Conservation (phyloP, 1,140 invertebrate species). For the Lasaia peninsularis region DNA sequence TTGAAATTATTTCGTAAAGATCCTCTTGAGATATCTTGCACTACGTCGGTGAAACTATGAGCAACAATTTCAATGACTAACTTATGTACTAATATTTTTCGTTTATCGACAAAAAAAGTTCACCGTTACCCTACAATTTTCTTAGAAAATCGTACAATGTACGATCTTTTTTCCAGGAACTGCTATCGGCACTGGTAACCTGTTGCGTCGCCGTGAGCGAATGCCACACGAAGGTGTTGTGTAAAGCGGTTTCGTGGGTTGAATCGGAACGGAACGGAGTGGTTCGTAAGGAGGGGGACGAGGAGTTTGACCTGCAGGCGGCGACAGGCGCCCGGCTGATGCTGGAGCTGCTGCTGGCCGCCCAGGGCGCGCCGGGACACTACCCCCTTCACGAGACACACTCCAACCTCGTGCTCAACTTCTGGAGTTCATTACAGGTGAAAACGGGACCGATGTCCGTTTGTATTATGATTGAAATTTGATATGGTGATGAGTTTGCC, state of each 20-base stretch:
- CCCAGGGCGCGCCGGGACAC: slow-evolving; percentile 87
- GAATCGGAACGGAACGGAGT: slow-evolving; percentile 30
- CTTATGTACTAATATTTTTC: no score
- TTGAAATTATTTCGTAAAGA: no score
- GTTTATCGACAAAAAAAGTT: neutral
- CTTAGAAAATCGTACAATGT: no score
- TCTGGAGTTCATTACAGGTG: slow-evolving; percentile 94
- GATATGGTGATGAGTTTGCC: no score
- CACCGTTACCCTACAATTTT: no score
- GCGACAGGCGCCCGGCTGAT: slow-evolving; percentile 14
- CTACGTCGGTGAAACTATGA: no score
- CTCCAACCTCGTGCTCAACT: slow-evolving; percentile 90
- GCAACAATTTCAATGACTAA: no score
- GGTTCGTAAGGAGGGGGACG: slow-evolving; percentile 33
- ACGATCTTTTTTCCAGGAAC: slow-evolving; percentile 42
- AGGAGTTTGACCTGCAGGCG: slow-evolving; percentile 30
- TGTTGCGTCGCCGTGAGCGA: slow-evolving; percentile 63
- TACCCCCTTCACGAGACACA: slow-evolving; percentile 91
- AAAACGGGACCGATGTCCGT: no score
- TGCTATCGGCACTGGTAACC: slow-evolving; percentile 62
- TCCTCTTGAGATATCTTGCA: no score
- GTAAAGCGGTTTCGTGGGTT: slow-evolving; percentile 43
- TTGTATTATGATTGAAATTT: no score
- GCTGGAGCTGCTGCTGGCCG: slow-evolving; percentile 80
- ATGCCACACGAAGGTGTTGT: slow-evolving; percentile 52